Conservation (phyloP, 2,113 vertebrate species). For the Colossoma macropomum region DNA sequence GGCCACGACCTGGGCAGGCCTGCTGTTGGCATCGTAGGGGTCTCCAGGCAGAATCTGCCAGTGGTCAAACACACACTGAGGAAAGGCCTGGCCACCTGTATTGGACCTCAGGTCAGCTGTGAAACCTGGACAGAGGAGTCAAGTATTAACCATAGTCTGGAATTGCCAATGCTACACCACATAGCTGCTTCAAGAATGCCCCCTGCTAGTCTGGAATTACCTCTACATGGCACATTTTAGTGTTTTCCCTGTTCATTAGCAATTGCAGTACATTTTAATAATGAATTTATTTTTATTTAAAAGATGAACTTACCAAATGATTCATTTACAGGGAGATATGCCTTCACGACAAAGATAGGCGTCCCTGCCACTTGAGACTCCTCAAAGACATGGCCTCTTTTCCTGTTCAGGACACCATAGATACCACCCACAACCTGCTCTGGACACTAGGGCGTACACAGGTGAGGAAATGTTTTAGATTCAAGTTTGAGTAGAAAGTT, state of each 20-base stretch:
- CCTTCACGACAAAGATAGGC: constrained; percentile 69
- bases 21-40: constrained; percentile 53
- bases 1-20: constrained; percentile 56
- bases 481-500: not conserved
- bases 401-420: constrained; percentile 72
- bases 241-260: too few species aligned
- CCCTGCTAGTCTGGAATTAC: too few species aligned
- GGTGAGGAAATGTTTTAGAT: not conserved
- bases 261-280: too few species aligned
- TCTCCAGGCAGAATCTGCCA: constrained; percentile 71
- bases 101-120: constrained; percentile 61
- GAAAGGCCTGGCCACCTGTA: constrained; percentile 68
- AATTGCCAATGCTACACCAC: not conserved
- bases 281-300: too few species aligned
- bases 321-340: constrained; percentile 70
- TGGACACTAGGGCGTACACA: constrained; percentile 57
- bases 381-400: constrained; percentile 67
- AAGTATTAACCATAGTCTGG: not conserved
- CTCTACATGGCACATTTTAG: too few species aligned
- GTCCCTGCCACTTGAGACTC: constrained; percentile 71
- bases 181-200: too few species aligned
- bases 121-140: constrained; percentile 61
- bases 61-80: constrained; percentile 65
- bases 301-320: constrained; percentile 67
- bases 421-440: constrained; percentile 71